phyloP scores from a whole-genome alignment of 2,797 vertebrate species.

The Chromis chromis region DNA sequence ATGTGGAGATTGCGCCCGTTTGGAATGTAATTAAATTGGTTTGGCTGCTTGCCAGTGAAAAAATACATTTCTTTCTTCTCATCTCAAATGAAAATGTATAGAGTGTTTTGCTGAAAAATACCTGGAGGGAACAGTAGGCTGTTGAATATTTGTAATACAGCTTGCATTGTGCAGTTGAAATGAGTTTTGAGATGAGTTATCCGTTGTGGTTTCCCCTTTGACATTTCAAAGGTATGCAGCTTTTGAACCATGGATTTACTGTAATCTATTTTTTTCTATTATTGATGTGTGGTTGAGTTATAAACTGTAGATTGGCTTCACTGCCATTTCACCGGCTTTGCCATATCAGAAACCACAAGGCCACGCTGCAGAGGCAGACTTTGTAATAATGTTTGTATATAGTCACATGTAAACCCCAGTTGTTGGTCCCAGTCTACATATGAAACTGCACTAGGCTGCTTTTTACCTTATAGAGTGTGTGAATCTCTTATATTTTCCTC shows the following conservation, averaged over 20 bases:
- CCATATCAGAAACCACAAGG: constrained; percentile 73
- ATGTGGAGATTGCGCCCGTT: constrained; percentile 77
- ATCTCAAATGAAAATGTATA: constrained; percentile 80
- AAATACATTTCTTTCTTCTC: constrained; percentile 68
- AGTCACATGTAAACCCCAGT: constrained; percentile 67
- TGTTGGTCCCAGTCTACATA: constrained; percentile 54
- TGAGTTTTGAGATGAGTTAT: constrained; percentile 85
- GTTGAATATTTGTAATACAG: constrained; percentile 84
- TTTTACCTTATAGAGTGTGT: constrained; percentile 56
- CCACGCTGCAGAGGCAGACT: constrained; percentile 57
- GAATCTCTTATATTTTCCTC: constrained; percentile 19
- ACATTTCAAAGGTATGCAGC: constrained; percentile 85
- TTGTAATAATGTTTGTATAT: constrained; percentile 76
- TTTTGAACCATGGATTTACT: constrained; percentile 84
- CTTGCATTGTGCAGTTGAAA: constrained; percentile 81
- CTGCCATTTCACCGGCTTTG: constrained; percentile 69
- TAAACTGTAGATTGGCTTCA: constrained; percentile 84
- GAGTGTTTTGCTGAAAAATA: constrained; percentile 82
- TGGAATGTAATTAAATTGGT: constrained; percentile 83
- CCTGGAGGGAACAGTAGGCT: constrained; percentile 77
- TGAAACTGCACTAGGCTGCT: constrained; percentile 43
- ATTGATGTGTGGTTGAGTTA: constrained; percentile 85
- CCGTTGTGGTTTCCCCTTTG: constrained; percentile 82
- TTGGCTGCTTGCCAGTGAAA: constrained; percentile 75
- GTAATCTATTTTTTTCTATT: constrained; percentile 83